Base-by-base conservation (phyloP, 2,113 vertebrate species). In the Gadus macrocephalus region DNA sequence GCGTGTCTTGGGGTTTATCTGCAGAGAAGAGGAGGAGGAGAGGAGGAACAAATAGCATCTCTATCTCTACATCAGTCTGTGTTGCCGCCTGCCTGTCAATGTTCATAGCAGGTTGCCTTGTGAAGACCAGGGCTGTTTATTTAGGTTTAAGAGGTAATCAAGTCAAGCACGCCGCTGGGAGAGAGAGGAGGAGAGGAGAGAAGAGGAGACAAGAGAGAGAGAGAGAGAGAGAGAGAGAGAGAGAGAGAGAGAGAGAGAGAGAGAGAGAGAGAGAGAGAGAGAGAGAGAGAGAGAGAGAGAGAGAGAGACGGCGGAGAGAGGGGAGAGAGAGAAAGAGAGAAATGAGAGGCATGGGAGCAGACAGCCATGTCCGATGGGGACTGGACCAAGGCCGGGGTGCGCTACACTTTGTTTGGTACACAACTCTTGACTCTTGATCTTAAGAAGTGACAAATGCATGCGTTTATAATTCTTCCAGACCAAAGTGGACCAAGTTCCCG, bases 91-190 rank as follows among this genome's bases (percentile, higher is more conserved):
- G 55, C 55, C 55, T n/a, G 55, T 58, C 55, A n/a, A n/a, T 17
- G 60, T 71, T 82, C 77, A 88, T 71, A 75, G 81, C 69, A 81
- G 83, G 68, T 78, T 85, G 81, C 72, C 65, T 84, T 68, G 75
- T 81, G 82, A 86, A 74, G 80, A 78, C 74, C 15, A 53, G 20
- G 60, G 71, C 71, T 85, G 84, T 91, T 88, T 89, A 85, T 88
- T 88, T 88, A 83, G 89, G 87, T 84, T 81, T 88, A 49, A 86
- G 86, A 88, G 79, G 82, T 83, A 89, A 90, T 91, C 84, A 85
- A 76, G 77, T 72, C 70, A 35, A 78, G 81, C 55, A 53, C 70
- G 71, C 79, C 55, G 63, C 75, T 71, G 78, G 79, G 82, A 85
- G 74, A 55, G 72, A 67, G 66, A 42, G 9, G 12, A 12, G 42